phyloP scores from a whole-genome alignment of 2,113 vertebrate species.

The Scartelaos histophorus region DNA sequence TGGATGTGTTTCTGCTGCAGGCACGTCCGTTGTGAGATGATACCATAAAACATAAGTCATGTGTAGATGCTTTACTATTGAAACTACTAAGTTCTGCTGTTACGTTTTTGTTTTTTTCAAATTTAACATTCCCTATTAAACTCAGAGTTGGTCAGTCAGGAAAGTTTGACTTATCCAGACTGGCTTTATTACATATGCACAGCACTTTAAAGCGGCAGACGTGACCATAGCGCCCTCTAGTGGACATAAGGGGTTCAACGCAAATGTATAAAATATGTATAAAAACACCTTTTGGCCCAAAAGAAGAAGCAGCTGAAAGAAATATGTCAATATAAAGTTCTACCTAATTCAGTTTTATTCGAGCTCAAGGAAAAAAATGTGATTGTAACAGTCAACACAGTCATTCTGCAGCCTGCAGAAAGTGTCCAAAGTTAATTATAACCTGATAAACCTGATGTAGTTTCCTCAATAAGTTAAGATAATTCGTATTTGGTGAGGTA shows the following conservation, averaged over 20 bases:
- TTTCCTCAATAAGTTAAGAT: too few relatives aligned
- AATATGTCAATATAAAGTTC: background rate
- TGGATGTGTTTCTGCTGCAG: conserved; percentile 24
- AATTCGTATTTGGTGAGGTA: too few relatives aligned
- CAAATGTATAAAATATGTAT: background rate
- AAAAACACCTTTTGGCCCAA: background rate
- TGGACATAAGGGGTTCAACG: conserved; percentile 22
- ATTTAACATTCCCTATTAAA: conserved; percentile 55
- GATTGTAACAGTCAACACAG: too few relatives aligned
- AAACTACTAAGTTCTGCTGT: conserved; percentile 2
- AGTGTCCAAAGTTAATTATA: too few relatives aligned
- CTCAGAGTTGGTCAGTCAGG: conserved; percentile 23
- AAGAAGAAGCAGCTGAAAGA: background rate
- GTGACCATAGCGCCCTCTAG: conserved; percentile 46
- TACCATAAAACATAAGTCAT: conserved; percentile 6
- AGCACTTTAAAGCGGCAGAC: conserved; percentile 54
- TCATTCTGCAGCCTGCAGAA: too few relatives aligned
- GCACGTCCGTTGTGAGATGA: conserved; percentile 3
- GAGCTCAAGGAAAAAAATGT: too few relatives aligned
- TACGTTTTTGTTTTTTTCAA: conserved; percentile 17
- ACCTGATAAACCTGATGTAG: too few relatives aligned
- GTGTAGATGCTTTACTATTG: background rate
- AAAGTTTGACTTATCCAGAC: conserved; percentile 10
- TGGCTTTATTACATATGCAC: conserved; percentile 24
- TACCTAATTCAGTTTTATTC: too few relatives aligned